phyloP scores from a whole-genome alignment of 2,888 invertebrate species.

The Mimachlamys varia region DNA sequence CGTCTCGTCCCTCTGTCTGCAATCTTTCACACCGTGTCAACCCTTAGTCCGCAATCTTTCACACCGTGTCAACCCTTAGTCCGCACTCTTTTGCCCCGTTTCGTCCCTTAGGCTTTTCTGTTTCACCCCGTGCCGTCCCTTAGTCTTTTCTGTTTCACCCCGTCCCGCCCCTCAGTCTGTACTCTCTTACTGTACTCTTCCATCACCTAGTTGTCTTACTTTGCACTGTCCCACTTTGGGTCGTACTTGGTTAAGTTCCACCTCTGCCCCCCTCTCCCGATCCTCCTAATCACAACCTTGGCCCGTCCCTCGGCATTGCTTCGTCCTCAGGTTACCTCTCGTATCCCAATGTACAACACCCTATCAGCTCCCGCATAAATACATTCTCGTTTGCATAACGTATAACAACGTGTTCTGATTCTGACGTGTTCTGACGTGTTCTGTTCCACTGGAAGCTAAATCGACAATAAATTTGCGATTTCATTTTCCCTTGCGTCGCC shows the following conservation, averaged over 20 bases:
- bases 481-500: neutral
- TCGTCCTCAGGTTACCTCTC: too few relatives aligned
- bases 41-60: neutral
- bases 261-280: too few relatives aligned
- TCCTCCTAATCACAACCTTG: too few relatives aligned
- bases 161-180: neutral
- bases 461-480: conserved; percentile 14
- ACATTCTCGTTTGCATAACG: neutral
- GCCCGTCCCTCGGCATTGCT: too few relatives aligned
- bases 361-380: neutral
- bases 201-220: too few relatives aligned
- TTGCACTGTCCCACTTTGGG: too few relatives aligned
- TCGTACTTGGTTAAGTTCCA: too few relatives aligned
- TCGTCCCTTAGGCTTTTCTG: too few relatives aligned
- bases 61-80: neutral
- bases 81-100: neutral
- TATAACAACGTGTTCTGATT: neutral
- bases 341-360: too few relatives aligned
- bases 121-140: too few relatives aligned
- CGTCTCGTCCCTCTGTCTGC: neutral
- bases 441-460: neutral
- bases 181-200: too few relatives aligned
- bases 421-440: too few relatives aligned
- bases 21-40: neutral
- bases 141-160: neutral